Evolutionary conservation across 2,888 invertebrate genomes (phyloP).

Genomic region (Gibbula magus): DNA sequence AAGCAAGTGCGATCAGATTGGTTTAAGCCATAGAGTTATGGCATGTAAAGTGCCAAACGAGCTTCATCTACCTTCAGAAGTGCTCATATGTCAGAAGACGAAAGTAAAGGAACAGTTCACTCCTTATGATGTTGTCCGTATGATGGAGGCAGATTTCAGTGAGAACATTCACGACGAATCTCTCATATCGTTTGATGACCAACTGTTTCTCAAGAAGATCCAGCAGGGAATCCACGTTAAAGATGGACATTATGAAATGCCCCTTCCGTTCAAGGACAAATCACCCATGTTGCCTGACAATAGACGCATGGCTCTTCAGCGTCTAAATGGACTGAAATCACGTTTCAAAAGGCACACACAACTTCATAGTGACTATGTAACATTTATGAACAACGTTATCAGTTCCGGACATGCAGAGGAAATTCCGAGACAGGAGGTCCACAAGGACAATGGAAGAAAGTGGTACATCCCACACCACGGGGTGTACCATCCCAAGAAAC

Average conservation of each 20-base stretch:
- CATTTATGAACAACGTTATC: constrained; percentile 25
- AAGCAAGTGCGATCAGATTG: not conserved
- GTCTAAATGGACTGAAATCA: not conserved
- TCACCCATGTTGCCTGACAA: not conserved
- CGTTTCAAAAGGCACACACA: not conserved
- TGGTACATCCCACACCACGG: constrained; percentile 31
- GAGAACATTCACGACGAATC: not conserved
- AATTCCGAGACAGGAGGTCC: not conserved
- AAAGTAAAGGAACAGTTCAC: not conserved
- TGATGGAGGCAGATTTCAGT: constrained; percentile 6
- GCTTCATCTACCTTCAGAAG: not conserved
- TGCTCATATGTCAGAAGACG: not conserved
- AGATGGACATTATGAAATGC: not conserved
- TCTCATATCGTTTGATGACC: not conserved
- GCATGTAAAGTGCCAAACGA: not conserved
- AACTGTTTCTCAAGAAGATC: not conserved
- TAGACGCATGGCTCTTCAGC: not conserved
- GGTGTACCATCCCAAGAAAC: constrained; percentile 31
- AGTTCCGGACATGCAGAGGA: not conserved
- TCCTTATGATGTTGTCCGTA: not conserved
- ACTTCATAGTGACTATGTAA: not conserved
- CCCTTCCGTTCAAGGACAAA: not conserved
- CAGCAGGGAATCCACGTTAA: not conserved
- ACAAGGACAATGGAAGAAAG: not conserved
- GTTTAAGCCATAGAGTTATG: not conserved